These are phyloP conservation scores for zebrafish (Danio rerio) DNA, from an alignment of 2,113 vertebrate species.

Conservation along the genomic window DNA sequence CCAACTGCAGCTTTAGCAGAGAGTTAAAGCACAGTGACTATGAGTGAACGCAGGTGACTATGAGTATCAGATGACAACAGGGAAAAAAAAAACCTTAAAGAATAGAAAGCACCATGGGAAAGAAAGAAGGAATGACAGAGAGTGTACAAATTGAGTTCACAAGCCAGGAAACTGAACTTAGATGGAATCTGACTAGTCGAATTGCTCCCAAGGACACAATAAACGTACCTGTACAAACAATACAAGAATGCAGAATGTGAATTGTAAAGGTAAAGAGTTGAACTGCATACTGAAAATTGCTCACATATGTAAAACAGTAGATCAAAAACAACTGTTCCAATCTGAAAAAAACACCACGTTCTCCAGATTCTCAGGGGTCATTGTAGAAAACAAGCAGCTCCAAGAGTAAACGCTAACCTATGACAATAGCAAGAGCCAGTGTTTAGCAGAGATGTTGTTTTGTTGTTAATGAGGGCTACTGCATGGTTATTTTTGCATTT, in stretches of 20 bases:
- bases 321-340: no score
- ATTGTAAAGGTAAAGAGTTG: neutral
- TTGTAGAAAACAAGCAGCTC: neutral
- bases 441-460: neutral
- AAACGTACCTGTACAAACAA: neutral
- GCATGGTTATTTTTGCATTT: neutral
- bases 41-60: no score
- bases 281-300: neutral
- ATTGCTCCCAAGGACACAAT: slow-evolving; percentile 19
- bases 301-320: neutral
- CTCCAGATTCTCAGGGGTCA: neutral
- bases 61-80: neutral
- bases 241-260: neutral
- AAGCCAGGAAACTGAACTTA: slow-evolving; percentile 26
- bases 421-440: neutral
- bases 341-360: neutral
- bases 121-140: neutral
- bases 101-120: neutral
- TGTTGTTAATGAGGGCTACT: neutral
- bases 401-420: neutral
- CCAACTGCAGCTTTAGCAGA: neutral
- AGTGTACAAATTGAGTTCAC: neutral
- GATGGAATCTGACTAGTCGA: slow-evolving; percentile 12
- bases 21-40: neutral
- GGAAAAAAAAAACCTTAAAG: neutral